phyloP scores from a whole-genome alignment of 2,113 vertebrate genomes.

The Spermophilus dauricus region DNA sequence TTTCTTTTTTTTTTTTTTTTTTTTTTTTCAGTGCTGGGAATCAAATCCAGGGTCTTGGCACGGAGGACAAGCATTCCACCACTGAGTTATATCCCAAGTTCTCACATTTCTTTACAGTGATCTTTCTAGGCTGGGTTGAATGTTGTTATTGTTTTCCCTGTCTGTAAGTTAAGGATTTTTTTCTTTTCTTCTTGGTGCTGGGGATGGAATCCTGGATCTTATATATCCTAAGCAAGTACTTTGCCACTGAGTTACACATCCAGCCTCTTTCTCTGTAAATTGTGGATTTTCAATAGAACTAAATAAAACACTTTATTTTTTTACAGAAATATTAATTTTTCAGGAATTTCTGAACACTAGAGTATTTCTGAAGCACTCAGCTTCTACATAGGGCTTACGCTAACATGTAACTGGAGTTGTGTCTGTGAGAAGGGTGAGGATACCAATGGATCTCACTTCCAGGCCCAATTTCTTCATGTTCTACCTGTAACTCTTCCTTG shows the following conservation, averaged over 20 bases:
- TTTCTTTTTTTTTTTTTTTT: not conserved
- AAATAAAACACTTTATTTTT: not conserved
- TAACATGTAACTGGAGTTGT: not conserved
- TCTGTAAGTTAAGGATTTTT: not conserved
- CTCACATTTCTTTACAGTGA: slow-evolving; percentile 26
- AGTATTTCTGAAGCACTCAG: not conserved
- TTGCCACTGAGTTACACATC: not conserved
- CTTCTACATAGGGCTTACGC: not conserved
- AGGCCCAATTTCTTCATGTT: not conserved
- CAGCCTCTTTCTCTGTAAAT: not conserved
- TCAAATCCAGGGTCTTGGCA: not conserved
- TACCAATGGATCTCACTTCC: not conserved
- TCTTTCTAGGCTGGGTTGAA: not conserved
- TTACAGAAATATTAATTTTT: not conserved
- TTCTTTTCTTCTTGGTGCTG: too few relatives aligned
- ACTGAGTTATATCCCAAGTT: not conserved
- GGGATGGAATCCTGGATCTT: not conserved
- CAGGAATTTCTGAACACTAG: not conserved
- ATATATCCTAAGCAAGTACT: not conserved
- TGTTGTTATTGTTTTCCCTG: not conserved
- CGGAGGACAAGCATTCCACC: too few relatives aligned
- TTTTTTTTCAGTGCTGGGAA: not conserved
- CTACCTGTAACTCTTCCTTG: not conserved
- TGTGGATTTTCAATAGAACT: not conserved
- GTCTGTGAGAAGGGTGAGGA: not conserved